These are phyloP conservation scores for Lordiphosa fenestrarum DNA, from an alignment of 2,888 invertebrate species.

Conservation along the genomic window DNA sequence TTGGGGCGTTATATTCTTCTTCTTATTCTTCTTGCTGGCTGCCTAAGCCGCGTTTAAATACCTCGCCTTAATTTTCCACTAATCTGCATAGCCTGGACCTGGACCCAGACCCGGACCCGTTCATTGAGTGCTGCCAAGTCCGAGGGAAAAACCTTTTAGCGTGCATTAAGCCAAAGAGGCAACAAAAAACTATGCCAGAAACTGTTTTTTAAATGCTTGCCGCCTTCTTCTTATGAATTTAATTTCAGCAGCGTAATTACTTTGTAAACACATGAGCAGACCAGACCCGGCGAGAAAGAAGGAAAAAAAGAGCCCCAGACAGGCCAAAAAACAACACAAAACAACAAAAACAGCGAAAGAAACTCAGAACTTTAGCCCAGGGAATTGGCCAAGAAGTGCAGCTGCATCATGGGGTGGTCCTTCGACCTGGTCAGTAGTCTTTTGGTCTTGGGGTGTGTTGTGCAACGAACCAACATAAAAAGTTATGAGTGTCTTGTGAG, in stretches of 20 bases:
- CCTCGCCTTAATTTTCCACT: slow-evolving; percentile 63
- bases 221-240: slow-evolving; percentile 72
- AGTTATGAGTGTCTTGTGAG: slow-evolving; percentile 75
- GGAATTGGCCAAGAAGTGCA: slow-evolving; percentile 67
- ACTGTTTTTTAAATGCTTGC: slow-evolving; percentile 62
- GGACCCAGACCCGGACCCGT: slow-evolving; percentile 8
- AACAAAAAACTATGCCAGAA: slow-evolving; percentile 22
- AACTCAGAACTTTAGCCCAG: slow-evolving; percentile 26
- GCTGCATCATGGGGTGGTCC: slow-evolving; percentile 66
- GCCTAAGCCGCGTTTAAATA: slow-evolving; percentile 67
- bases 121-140: slow-evolving; percentile 10
- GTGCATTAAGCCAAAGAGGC: slow-evolving; percentile 56
- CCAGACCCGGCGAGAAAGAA: slow-evolving; percentile 24
- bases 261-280: slow-evolving; percentile 76
- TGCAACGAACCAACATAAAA: slow-evolving; percentile 72
- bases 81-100: slow-evolving; percentile 58
- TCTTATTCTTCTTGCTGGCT: slow-evolving; percentile 22
- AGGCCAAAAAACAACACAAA: slow-evolving; percentile 32
- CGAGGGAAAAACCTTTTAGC: slow-evolving; percentile 63
- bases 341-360: slow-evolving; percentile 6
- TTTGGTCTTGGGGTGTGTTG: slow-evolving; percentile 46
- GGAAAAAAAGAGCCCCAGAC: slow-evolving; percentile 29
- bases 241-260: slow-evolving; percentile 77
- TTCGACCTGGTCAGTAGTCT: slow-evolving; percentile 9
- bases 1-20: slow-evolving; percentile 26